phyloP scores from a whole-genome alignment of 2,113 vertebrate genomes.

The Herpailurus yagouaroundi region DNA sequence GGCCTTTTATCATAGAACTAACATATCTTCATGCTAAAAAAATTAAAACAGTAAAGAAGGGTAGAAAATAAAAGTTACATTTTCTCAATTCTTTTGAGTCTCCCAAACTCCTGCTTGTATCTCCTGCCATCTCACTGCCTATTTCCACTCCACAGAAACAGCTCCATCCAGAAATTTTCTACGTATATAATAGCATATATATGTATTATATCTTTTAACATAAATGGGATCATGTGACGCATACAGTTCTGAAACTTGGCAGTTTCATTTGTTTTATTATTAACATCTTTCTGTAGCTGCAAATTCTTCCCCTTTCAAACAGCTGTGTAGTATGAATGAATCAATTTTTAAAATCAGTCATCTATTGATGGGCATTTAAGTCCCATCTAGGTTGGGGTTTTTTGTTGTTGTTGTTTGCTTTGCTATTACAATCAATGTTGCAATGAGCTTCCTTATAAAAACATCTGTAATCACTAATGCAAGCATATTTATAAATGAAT shows the following conservation, averaged over 20 bases:
- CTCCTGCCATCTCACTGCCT: background rate
- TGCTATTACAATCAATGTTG: background rate
- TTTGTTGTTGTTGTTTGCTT: slow-evolving; percentile 18
- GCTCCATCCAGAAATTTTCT: slow-evolving; percentile 8
- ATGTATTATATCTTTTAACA: slow-evolving; percentile 17
- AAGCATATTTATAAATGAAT: slow-evolving; percentile 52
- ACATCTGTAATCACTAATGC: slow-evolving; percentile 1
- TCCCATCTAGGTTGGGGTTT: background rate
- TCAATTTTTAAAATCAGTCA: slow-evolving; percentile 13
- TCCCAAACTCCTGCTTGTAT: background rate
- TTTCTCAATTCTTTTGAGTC: slow-evolving; percentile 11
- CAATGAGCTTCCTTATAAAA: background rate
- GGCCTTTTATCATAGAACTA: slow-evolving; percentile 16
- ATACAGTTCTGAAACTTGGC: slow-evolving; percentile 11
- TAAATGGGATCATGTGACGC: background rate
- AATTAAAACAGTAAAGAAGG: background rate
- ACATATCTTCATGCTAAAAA: slow-evolving; percentile 18
- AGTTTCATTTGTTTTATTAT: slow-evolving; percentile 18
- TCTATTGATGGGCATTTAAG: slow-evolving; percentile 7
- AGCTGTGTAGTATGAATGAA: background rate
- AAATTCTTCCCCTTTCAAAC: background rate
- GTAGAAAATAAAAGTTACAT: slow-evolving; percentile 6
- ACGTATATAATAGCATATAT: background rate
- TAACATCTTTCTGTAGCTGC: background rate
- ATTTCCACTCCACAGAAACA: background rate